phyloP scores from a whole-genome alignment of 92 coral and sea anemone species.

The Nematostella vectensis region DNA sequence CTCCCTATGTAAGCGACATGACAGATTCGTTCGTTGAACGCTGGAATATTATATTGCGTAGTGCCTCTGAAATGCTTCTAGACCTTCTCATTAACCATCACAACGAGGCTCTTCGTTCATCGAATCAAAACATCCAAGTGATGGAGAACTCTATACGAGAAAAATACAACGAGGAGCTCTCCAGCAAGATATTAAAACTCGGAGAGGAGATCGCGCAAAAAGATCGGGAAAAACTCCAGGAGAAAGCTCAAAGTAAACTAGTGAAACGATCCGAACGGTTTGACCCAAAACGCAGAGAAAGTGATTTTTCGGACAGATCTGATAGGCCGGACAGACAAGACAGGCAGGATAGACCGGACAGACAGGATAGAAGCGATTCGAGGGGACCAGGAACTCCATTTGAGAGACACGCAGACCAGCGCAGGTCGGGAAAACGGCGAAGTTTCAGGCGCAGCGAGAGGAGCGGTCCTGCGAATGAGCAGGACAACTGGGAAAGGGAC shows the following conservation, averaged over 20 bases:
- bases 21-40: conserved; percentile 13
- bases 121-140: conserved; percentile 10
- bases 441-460: neutral
- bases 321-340: too few relatives aligned
- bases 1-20: conserved; percentile 28
- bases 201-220: conserved; percentile 29
- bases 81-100: conserved; percentile 24
- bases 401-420: neutral
- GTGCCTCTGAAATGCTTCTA: conserved; percentile 27
- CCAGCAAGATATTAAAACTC: conserved; percentile 13
- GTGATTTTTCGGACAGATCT: neutral
- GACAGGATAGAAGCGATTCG: too few relatives aligned
- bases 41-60: conserved; percentile 15
- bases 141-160: conserved; percentile 16
- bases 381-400: too few relatives aligned
- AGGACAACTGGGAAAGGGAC: neutral
- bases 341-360: too few relatives aligned
- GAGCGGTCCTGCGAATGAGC: conserved; percentile 8
- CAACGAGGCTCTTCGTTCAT: conserved; percentile 13
- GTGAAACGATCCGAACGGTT: conserved; percentile 11
- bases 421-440: neutral
- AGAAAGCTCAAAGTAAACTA: conserved; percentile 25
- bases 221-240: conserved; percentile 24
- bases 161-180: conserved; percentile 15
- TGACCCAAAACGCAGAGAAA: neutral